phyloP scores from a whole-genome alignment of 2,113 vertebrate genomes.

The Aegotheles bennettii region DNA sequence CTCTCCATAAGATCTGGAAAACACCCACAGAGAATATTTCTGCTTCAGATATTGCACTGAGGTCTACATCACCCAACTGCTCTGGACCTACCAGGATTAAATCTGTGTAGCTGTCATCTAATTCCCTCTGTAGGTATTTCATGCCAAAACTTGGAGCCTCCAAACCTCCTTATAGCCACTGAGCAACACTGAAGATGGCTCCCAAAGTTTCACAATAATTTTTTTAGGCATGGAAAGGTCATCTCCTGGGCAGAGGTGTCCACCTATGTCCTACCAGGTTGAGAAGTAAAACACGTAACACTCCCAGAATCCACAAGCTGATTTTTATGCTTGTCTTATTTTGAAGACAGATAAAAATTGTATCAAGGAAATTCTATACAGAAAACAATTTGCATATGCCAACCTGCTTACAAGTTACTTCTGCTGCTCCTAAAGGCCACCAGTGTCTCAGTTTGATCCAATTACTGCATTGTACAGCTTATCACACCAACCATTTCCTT shows the following conservation, averaged over 20 bases:
- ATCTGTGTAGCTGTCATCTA: background rate
- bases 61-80: background rate
- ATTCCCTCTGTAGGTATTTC: background rate
- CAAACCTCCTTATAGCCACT: background rate
- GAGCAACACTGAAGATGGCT: background rate
- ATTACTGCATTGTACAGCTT: constrained; percentile 34
- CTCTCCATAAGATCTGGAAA: background rate
- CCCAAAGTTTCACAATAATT: background rate
- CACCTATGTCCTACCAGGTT: background rate
- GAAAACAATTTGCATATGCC: constrained; percentile 29
- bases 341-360: background rate
- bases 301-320: background rate
- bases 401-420: constrained; percentile 11
- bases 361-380: background rate
- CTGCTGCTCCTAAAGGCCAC: constrained; percentile 34
- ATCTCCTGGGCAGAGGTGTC: background rate
- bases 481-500: background rate
- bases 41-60: background rate
- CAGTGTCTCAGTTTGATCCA: constrained; percentile 46
- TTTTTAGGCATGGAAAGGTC: background rate
- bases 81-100: background rate
- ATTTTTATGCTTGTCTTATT: background rate
- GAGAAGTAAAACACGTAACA: background rate
- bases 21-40: background rate
- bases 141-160: background rate